A percentile compares a stretch with the other conserved stretches of the same genome.
These are phyloP conservation scores for Tachystola acroxantha DNA, from an alignment of 2,888 invertebrate genomes.

Conservation along the genomic window DNA sequence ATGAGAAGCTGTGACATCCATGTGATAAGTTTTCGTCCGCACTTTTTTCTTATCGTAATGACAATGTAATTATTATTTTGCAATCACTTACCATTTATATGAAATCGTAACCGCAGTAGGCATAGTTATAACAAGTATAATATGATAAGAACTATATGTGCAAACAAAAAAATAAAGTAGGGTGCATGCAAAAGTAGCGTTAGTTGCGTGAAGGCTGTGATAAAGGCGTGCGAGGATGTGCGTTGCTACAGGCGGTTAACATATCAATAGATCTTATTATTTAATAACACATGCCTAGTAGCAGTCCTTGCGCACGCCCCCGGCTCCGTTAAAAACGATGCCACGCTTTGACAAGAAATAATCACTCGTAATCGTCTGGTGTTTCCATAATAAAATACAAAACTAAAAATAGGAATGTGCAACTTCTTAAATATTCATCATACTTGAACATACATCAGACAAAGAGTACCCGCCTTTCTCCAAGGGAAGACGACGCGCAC, in stretches of 20 bases:
- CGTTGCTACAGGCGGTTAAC: constrained; percentile 40
- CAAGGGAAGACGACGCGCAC: constrained; percentile 61
- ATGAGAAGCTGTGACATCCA: constrained; percentile 13
- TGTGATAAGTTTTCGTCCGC: constrained; percentile 45
- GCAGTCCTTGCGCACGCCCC: constrained; percentile 6
- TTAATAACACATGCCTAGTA: constrained; percentile 33
- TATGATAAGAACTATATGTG: not conserved
- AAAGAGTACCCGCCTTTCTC: constrained; percentile 62
- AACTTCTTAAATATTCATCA: constrained; percentile 60
- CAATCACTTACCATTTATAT: not conserved
- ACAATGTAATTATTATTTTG: constrained; percentile 25
- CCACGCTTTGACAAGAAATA: constrained; percentile 56
- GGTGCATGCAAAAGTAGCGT: constrained; percentile 11
- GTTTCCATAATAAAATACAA: constrained; percentile 44
- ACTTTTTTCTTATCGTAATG: constrained; percentile 26
- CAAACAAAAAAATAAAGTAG: not conserved
- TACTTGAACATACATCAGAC: constrained; percentile 47
- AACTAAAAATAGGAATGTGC: constrained; percentile 42
- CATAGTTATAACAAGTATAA: not conserved
- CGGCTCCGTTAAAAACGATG: constrained; percentile 30
- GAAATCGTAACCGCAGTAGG: not conserved
- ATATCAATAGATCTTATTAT: constrained; percentile 29
- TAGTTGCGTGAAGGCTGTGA: too few relatives aligned
- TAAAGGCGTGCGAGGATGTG: constrained; percentile 30
- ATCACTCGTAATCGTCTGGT: constrained; percentile 49